Conservation (phyloP, 2,113 vertebrate genomes). For the Pollimyrus isidori region DNA sequence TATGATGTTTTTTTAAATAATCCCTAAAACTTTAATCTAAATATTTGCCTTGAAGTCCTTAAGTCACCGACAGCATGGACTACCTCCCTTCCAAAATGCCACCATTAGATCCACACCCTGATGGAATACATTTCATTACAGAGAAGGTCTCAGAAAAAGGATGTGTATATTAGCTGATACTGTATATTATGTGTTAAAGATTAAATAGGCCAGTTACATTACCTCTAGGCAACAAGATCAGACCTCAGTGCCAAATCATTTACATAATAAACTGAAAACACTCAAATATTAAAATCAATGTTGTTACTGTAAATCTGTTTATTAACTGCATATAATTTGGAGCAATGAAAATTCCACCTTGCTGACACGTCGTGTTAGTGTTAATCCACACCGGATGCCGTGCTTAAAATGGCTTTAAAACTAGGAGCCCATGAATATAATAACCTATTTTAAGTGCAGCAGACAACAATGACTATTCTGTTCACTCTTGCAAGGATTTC, state of each 20-base stretch:
- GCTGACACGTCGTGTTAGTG: not conserved
- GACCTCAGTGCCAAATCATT: not conserved
- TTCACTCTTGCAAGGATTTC: constrained; percentile 51
- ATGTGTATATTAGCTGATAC: not conserved
- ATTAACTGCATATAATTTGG: not conserved
- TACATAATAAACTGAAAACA: not conserved
- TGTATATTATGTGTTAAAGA: not conserved
- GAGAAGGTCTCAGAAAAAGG: not conserved
- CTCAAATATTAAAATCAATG: not conserved
- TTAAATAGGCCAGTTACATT: not conserved
- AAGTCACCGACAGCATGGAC: not conserved
- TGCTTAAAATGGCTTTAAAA: constrained; percentile 42
- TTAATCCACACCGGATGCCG: not conserved
- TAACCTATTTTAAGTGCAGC: constrained; percentile 30
- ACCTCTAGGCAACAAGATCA: not conserved
- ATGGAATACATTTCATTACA: not conserved
- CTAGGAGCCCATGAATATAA: constrained; percentile 33
- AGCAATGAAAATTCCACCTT: not conserved
- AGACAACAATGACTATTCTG: constrained; percentile 35
- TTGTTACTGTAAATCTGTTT: not conserved
- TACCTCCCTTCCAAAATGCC: not conserved
- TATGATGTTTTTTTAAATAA: not conserved
- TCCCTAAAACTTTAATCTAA: not conserved
- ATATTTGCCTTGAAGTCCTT: not conserved
- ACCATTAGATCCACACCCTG: not conserved